phyloP scores from a whole-genome alignment of 2,113 vertebrate genomes.

The Butastur rufipennis region DNA sequence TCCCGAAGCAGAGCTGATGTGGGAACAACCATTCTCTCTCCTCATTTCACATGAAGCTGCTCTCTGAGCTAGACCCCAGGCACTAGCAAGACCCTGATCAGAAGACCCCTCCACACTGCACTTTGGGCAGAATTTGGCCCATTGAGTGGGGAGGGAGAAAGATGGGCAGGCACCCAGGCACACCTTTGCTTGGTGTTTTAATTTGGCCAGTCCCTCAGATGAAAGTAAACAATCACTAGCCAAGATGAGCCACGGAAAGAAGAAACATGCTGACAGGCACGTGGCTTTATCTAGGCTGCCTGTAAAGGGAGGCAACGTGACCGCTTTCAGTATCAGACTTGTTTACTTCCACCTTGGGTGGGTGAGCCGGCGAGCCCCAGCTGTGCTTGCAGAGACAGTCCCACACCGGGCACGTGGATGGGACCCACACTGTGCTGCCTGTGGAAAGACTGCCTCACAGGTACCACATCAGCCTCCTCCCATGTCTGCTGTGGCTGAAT shows the following conservation, averaged over 20 bases:
- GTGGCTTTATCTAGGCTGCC: background rate
- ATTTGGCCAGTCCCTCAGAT: background rate
- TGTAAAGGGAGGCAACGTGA: background rate
- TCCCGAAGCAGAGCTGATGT: background rate
- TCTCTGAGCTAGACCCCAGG: background rate
- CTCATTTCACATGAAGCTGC: background rate
- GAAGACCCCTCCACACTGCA: background rate
- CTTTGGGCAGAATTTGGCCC: background rate
- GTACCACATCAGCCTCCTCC: background rate
- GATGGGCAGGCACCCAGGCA: background rate
- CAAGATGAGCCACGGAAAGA: background rate
- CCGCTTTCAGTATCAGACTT: background rate
- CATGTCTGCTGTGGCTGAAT: background rate
- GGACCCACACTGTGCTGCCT: background rate
- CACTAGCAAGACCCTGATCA: background rate
- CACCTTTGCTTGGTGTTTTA: background rate
- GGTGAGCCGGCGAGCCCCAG: fast-evolving
- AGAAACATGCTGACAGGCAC: background rate
- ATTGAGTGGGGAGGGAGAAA: background rate
- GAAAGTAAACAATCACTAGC: background rate
- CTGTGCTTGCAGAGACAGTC: background rate
- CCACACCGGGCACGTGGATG: fast-evolving
- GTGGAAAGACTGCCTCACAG: background rate
- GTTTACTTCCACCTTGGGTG: background rate
- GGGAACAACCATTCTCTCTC: background rate